These are phyloP conservation scores for Drosophila watanabei DNA, from an alignment of 1,140 invertebrate species.

Conservation along the genomic window DNA sequence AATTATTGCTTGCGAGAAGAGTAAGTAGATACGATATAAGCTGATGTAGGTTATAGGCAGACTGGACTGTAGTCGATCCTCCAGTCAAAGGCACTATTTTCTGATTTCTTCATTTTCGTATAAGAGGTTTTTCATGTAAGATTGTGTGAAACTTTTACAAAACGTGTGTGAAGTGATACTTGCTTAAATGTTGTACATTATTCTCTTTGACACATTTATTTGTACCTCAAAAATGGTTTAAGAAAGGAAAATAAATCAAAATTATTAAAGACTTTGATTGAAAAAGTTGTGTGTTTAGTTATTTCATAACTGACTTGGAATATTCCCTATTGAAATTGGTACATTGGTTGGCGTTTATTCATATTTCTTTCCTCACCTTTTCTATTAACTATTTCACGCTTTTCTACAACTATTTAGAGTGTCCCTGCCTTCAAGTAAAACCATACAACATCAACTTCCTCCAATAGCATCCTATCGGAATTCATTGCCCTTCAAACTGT, in stretches of 20 bases:
- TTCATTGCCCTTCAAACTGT: constrained; percentile 25
- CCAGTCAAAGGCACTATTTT: constrained; percentile 80
- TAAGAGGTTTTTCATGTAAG: constrained; percentile 19
- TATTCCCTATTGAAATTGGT: constrained; percentile 20
- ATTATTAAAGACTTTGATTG: background rate
- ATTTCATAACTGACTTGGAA: constrained; percentile 12
- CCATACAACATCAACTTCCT: constrained; percentile 50
- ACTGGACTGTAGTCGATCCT: constrained; percentile 20
- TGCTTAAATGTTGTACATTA: background rate
- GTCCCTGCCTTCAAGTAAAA: constrained; percentile 72
- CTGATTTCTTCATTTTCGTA: constrained; percentile 41
- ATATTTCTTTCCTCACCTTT: background rate
- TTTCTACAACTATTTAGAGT: constrained; percentile 70
- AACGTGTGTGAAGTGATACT: constrained; percentile 1
- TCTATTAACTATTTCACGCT: constrained; percentile 57
- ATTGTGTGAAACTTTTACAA: constrained; percentile 16
- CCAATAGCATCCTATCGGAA: background rate
- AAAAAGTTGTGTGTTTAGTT: background rate
- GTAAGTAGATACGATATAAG: constrained; percentile 20
- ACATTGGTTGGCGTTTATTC: constrained; percentile 26
- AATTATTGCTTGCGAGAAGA: constrained; percentile 41
- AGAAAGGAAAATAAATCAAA: background rate
- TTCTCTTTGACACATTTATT: constrained; percentile 31
- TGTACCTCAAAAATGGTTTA: constrained; percentile 18
- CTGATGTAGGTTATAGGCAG: constrained; percentile 25